A percentile compares a stretch with the other conserved stretches of the same genome.
These are phyloP conservation scores for Percopsis omiscomaycus DNA, from an alignment of 2,797 vertebrate genomes.

Conservation along the genomic window DNA sequence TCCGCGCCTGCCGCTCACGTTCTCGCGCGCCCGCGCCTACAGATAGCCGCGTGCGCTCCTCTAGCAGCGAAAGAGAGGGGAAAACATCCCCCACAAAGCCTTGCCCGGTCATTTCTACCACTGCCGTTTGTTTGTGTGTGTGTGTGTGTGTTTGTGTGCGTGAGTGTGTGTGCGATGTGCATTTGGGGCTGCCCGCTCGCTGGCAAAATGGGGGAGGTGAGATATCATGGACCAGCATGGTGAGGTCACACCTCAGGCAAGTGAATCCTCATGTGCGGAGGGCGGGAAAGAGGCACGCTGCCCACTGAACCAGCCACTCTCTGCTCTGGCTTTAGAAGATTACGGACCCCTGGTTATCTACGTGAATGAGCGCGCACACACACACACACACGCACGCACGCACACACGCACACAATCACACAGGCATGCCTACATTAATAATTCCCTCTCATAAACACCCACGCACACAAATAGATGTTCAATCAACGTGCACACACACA, in stretches of 20 bases:
- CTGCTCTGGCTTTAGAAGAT: slow-evolving; percentile 66
- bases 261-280: slow-evolving; percentile 85
- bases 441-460: slow-evolving; percentile 25
- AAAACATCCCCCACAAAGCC: slow-evolving; percentile 50
- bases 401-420: slow-evolving; percentile 9
- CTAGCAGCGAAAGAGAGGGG: slow-evolving; percentile 50
- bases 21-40: slow-evolving; percentile 18
- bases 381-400: slow-evolving; percentile 14
- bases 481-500: slow-evolving; percentile 6
- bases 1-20: slow-evolving; percentile 9
- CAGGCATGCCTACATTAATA: slow-evolving; percentile 34
- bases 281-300: slow-evolving; percentile 73
- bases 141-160: slow-evolving; percentile 29
- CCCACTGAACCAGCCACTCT: slow-evolving; percentile 55
- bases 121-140: slow-evolving; percentile 20
- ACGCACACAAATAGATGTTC: slow-evolving; percentile 1
- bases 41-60: slow-evolving; percentile 41
- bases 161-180: background rate
- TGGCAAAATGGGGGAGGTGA: slow-evolving; percentile 73
- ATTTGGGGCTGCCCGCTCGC: slow-evolving; percentile 37
- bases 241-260: slow-evolving; percentile 93
- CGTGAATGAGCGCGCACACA: slow-evolving; percentile 37
- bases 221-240: slow-evolving; percentile 83
- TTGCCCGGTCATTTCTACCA: slow-evolving; percentile 52
- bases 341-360: slow-evolving; percentile 36